Base-by-base conservation (phyloP, 2,797 vertebrate genomes). In the Chaetodon trifasciatus region DNA sequence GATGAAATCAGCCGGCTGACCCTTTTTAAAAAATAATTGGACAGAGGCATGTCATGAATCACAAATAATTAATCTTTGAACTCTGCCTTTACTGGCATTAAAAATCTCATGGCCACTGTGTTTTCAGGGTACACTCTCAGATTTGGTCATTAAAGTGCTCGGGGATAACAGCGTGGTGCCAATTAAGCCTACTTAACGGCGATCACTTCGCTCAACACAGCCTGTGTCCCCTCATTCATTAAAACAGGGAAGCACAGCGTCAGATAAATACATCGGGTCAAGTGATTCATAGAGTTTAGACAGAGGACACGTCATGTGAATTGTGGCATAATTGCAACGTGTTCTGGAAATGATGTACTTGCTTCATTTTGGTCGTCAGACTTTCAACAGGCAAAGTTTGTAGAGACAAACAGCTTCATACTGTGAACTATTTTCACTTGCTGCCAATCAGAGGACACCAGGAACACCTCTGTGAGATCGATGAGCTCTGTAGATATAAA, bases 31-130 rank as follows among this genome's bases (percentile, higher is more conserved):
- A 55, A 82, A 92, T 95, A 93, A 92, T 92, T 94, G 83, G 87
- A 79, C 81, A 37, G 78, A 90, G 39, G 44, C 83, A 90, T 82
- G 74, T 87, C 46, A 84, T 81, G 86, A 86, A 78, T 94, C 91
- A 74, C 84, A 82, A 79, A 92, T 87, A 74, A 84, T 92, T 85
- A 44, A 71, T 71, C 89, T 96, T 96, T 96, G 89, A 96, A 94
- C 93, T 92, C 81, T 68, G 65, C 56, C 91, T 63, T 75, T 53
- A 90, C 89, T 88, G 92, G 91, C 93, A 93, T 96, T 81, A 94
- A 94, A 93, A 96, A 96, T 95, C 95, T 95, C 89, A 93, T 91
- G 10, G 61, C 24, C 80, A 78, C 68, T 79, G 81, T 89, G 86
- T 58, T 86, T 88, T 89, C 74, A 82, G 56, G 40, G 50, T 75